These are phyloP conservation scores for Mus musculus DNA, from an alignment of 2,113 vertebrate species.

Conservation along the genomic window DNA sequence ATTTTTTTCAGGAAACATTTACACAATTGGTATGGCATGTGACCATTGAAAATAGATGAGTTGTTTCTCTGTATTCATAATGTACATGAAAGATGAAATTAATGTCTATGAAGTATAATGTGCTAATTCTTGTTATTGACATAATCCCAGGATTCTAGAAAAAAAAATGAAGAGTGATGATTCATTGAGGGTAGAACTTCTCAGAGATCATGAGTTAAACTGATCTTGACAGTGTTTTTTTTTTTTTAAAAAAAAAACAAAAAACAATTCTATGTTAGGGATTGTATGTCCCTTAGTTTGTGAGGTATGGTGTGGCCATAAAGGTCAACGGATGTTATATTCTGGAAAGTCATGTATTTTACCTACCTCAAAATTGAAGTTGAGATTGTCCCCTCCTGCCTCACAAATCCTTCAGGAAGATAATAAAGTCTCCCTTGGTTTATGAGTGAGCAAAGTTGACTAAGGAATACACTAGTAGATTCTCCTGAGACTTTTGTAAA, in stretches of 20 bases:
- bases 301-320: not conserved
- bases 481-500: not conserved
- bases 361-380: constrained; percentile 62
- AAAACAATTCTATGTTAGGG: not conserved
- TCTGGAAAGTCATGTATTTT: not conserved
- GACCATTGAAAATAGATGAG: not conserved
- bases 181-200: not conserved
- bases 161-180: not conserved
- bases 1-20: constrained; percentile 57
- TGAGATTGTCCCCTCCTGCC: not conserved
- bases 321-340: not conserved
- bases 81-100: not conserved
- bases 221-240: not conserved
- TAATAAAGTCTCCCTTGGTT: not conserved
- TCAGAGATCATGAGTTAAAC: not conserved
- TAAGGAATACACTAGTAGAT: not conserved
- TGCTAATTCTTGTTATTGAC: not conserved
- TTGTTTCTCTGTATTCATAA: not conserved
- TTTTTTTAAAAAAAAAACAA: not conserved
- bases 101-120: not conserved
- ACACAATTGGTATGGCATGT: not conserved
- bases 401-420: not conserved
- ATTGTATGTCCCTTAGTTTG: not conserved
- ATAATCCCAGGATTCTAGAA: not conserved
- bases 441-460: not conserved